Conservation (phyloP, 2,797 vertebrate species). For the Mus spretus region DNA sequence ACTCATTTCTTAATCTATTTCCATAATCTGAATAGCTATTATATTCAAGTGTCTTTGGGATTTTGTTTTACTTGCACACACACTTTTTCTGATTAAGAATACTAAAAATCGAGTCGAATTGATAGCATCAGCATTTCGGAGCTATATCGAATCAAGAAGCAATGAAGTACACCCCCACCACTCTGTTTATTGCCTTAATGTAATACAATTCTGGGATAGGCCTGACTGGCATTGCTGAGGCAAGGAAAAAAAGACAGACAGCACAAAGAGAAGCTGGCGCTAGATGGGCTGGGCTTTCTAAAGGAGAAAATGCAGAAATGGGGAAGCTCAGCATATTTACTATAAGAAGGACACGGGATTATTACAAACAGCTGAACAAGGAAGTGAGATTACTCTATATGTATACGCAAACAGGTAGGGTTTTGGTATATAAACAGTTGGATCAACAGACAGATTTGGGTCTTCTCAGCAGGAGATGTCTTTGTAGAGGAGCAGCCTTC, state of each 20-base stretch:
- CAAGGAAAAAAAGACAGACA: background rate
- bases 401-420: background rate
- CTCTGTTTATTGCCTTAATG: background rate
- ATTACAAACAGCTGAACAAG: background rate
- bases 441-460: background rate
- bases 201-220: background rate
- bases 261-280: too few species aligned
- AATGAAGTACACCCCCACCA: fast-evolving
- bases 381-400: background rate
- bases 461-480: background rate
- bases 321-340: background rate
- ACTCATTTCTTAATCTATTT: conserved; percentile 26
- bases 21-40: conserved; percentile 7
- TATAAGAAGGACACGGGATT: background rate
- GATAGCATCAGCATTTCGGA: background rate
- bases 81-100: conserved; percentile 15
- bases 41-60: conserved; percentile 18
- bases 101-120: background rate
- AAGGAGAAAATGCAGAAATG: too few species aligned
- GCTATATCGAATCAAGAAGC: background rate
- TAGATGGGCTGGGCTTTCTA: background rate
- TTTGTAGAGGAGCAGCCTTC: background rate
- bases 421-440: background rate
- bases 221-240: background rate
- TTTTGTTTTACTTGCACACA: conserved; percentile 7